These are phyloP conservation scores for Tetheella fluctuosa DNA, from an alignment of 2,888 invertebrate genomes.

Conservation along the genomic window DNA sequence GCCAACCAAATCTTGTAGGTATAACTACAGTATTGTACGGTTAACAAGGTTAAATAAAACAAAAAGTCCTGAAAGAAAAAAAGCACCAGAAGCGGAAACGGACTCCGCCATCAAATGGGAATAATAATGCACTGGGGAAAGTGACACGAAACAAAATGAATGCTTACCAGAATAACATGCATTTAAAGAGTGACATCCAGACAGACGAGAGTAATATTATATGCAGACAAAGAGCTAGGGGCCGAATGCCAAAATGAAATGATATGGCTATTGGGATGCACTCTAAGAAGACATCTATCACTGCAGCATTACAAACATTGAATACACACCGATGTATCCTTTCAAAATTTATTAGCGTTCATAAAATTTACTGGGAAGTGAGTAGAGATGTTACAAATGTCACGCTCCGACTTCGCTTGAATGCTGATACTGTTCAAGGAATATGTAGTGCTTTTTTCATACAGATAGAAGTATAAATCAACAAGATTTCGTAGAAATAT, in stretches of 20 bases:
- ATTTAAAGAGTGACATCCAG: background rate
- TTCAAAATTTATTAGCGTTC: background rate
- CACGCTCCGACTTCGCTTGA: background rate
- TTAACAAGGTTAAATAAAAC: background rate
- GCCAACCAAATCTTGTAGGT: too few species aligned
- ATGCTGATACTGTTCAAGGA: too few species aligned
- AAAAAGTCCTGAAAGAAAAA: background rate
- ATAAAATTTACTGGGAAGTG: background rate
- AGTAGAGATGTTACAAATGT: background rate
- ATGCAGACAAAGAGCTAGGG: slow-evolving; percentile 41
- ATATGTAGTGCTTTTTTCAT: too few species aligned
- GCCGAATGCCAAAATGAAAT: slow-evolving; percentile 38
- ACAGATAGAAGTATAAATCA: too few species aligned
- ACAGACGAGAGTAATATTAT: background rate
- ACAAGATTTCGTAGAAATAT: background rate
- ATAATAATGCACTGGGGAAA: background rate
- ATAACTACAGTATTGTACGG: too few species aligned
- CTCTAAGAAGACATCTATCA: background rate
- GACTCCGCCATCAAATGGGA: background rate
- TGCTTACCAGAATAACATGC: background rate
- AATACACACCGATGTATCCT: background rate
- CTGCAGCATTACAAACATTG: background rate
- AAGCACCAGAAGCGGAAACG: background rate
- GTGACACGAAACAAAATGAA: background rate
- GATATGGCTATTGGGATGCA: slow-evolving; percentile 15